These are phyloP conservation scores for Tapirus terrestris DNA, from an alignment of 2,113 vertebrate genomes.

Conservation along the genomic window DNA sequence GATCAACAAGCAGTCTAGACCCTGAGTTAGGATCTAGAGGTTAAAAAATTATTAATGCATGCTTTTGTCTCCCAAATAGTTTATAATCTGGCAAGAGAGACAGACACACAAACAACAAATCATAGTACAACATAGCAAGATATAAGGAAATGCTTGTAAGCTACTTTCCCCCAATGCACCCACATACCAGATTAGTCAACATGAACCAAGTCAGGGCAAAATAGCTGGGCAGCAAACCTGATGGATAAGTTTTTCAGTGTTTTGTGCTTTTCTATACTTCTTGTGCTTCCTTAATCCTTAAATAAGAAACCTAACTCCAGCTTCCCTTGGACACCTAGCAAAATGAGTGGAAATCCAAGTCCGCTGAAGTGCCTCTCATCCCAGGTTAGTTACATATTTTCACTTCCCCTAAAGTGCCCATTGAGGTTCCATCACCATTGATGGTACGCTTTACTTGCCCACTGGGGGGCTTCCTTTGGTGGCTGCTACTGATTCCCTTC, in stretches of 20 bases:
- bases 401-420: not conserved
- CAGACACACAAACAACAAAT: not conserved
- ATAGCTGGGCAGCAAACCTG: too few species aligned
- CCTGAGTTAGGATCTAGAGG: not conserved
- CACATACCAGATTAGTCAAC: too few species aligned
- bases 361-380: not conserved
- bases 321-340: not conserved
- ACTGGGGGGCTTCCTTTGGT: not conserved
- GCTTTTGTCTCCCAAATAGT: not conserved
- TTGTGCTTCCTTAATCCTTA: not conserved
- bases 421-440: too few species aligned
- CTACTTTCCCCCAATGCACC: fast-evolving
- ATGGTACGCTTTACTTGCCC: not conserved
- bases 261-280: not conserved
- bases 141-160: not conserved
- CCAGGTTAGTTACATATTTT: not conserved
- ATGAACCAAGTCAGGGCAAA: not conserved
- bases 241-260: too few species aligned
- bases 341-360: not conserved
- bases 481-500: not conserved
- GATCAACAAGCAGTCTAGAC: not conserved
- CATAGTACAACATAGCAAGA: not conserved
- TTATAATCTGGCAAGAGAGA: not conserved
- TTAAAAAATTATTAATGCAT: not conserved
- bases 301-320: not conserved